Conservation (phyloP, 2,113 vertebrate species). For the Nycticebus coucang region DNA sequence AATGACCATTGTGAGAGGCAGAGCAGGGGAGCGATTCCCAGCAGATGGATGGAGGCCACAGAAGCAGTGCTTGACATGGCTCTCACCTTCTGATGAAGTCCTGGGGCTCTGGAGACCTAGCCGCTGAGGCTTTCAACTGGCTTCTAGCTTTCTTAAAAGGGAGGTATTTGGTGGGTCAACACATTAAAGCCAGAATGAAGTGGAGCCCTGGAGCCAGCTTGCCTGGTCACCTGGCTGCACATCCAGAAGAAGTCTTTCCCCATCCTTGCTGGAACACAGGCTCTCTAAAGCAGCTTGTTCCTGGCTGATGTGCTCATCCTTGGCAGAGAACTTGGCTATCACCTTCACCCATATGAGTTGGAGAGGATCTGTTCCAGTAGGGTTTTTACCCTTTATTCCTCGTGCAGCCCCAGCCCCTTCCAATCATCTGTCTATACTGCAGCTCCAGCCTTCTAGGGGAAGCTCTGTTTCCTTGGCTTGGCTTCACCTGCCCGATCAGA, state of each 20-base stretch:
- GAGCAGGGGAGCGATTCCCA: rapidly evolving
- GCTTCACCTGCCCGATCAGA: not conserved
- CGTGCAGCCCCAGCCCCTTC: not conserved
- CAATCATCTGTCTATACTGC: rapidly evolving
- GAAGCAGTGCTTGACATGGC: not conserved
- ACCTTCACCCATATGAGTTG: not conserved
- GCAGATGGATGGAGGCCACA: rapidly evolving
- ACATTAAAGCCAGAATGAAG: not conserved
- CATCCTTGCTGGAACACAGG: rapidly evolving
- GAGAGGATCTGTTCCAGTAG: not conserved
- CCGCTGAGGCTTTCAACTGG: not conserved
- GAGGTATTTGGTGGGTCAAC: not conserved
- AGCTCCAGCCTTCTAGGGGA: not conserved
- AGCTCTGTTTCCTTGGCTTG: not conserved
- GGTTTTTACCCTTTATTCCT: not conserved
- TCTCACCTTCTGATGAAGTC: not conserved
- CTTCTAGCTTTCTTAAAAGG: not conserved
- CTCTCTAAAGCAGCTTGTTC: not conserved
- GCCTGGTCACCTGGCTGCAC: not conserved
- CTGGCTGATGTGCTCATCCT: not conserved
- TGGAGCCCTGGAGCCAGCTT: not conserved
- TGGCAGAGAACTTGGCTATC: not conserved
- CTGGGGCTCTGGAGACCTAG: not conserved
- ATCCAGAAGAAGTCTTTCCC: not conserved
- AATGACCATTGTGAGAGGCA: not conserved